Base-by-base conservation (phyloP, 1,140 invertebrate genomes). In the Cylas formicarius region DNA sequence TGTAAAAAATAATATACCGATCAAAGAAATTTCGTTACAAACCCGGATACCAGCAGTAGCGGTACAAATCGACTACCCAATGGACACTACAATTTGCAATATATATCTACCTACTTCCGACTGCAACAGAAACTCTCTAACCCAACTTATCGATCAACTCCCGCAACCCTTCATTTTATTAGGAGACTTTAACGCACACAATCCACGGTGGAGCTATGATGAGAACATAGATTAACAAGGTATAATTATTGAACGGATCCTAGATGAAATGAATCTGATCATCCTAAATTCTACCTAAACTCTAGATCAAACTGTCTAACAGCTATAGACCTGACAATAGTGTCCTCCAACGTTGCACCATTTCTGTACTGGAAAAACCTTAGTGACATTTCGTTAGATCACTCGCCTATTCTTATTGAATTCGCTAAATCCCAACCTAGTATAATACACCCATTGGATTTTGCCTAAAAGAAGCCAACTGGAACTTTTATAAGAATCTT, bases 171-270 rank as follows among this genome's bases (percentile, higher is more conserved):
- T 24, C 28, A 1, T 44, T 4, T 26, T 44, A 11, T 4, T 44
- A 7, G 42, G 42, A 6, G 42, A 44, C 16, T 44, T 44, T 18
- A 44, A 44, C 36, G 31, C 31, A 8, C 42, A 44, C 23, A 36
- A 23, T 17, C 18, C 20, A 2, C 11, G 24, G 19, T 44, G 42
- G 42, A 32, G 41, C 8, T 43, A 29, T 6, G n/a, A 2, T 3
- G 17, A 9, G 7, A 8, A 10, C 3, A n/a, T n/a, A n/a, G 29
- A 44, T 24, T 3, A 2, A 24, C 24, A 28, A 24, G 42, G 42
- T 14, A 18, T 11, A 23, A 17, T 5, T 2, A 18, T 44, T 1
- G 42, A 44, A 18, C 9, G 36, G 1, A 5, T 20, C 6, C 6
- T 44, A 3, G 21, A 36, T 7, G 19, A 14, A 5, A 4, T 9